These are phyloP conservation scores for Prunella strophiata DNA, from an alignment of 2,797 vertebrate species.

Conservation along the genomic window DNA sequence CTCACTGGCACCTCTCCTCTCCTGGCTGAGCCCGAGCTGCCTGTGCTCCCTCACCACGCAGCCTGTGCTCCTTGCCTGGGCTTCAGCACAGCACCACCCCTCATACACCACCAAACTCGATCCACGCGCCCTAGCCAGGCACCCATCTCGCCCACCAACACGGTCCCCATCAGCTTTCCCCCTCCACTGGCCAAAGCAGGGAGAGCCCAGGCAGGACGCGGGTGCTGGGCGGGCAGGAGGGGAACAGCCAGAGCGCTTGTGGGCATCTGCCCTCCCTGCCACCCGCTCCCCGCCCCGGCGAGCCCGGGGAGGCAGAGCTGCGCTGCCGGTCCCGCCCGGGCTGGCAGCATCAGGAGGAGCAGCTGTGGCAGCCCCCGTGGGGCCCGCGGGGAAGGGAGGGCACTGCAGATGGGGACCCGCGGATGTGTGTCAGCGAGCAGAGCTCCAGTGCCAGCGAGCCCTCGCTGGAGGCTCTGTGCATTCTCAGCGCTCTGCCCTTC, in stretches of 20 bases:
- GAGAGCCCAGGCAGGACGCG: neutral
- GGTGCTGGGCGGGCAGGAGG: neutral
- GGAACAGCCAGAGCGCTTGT: rapidly evolving
- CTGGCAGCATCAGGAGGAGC: neutral
- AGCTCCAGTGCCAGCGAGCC: conserved; percentile 11
- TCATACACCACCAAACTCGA: neutral
- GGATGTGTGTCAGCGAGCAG: neutral
- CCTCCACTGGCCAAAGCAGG: rapidly evolving
- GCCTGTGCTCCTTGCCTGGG: neutral
- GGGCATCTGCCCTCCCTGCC: neutral
- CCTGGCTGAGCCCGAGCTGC: neutral
- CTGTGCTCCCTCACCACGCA: rapidly evolving
- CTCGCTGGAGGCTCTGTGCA: conserved; percentile 5
- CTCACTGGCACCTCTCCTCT: neutral
- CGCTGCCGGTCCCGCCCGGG: neutral
- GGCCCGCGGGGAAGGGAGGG: neutral
- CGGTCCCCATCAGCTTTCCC: neutral
- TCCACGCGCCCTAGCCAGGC: neutral
- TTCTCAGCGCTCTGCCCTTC: conserved; percentile 28
- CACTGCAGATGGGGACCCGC: neutral
- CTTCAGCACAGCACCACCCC: neutral
- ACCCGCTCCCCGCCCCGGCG: neutral
- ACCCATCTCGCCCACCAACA: rapidly evolving
- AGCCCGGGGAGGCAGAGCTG: neutral
- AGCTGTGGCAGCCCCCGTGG: neutral